Conservation (phyloP, 2,113 vertebrate species). For the Pagrus major region DNA sequence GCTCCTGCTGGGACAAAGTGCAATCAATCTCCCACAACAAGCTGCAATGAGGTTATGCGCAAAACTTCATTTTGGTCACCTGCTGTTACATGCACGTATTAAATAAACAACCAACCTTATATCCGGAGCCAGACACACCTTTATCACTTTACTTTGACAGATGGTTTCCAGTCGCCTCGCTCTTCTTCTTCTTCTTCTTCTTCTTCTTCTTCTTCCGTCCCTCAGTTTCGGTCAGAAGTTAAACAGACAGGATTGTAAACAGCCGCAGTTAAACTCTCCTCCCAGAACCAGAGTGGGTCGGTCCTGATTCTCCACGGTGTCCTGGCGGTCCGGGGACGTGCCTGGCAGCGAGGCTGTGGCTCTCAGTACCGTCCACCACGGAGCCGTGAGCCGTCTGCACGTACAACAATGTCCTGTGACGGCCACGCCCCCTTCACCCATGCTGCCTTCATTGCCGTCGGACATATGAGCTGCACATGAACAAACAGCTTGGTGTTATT, state of each 20-base stretch:
- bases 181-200: too few relatives aligned
- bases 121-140: not conserved
- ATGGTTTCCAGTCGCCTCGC: not conserved
- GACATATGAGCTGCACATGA: not conserved
- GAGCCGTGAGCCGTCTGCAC: slow-evolving; percentile 28
- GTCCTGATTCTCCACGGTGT: slow-evolving; percentile 50
- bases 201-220: slow-evolving; percentile 36
- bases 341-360: not conserved
- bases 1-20: not conserved
- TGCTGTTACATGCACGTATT: not conserved
- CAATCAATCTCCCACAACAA: not conserved
- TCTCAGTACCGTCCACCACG: slow-evolving; percentile 59
- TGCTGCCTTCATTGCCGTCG: not conserved
- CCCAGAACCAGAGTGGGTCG: not conserved
- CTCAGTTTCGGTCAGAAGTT: not conserved
- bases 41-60: not conserved
- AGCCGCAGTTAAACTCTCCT: slow-evolving; percentile 4
- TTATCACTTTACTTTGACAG: slow-evolving; percentile 4
- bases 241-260: not conserved
- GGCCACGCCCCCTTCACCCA: slow-evolving; percentile 44
- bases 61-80: too few relatives aligned
- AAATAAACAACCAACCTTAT: slow-evolving; percentile 26
- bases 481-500: too few relatives aligned
- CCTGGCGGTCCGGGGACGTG: slow-evolving; percentile 61
- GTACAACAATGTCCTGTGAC: slow-evolving; percentile 18